These are phyloP conservation scores for Columba livia DNA, from an alignment of 2,113 vertebrate genomes.

Conservation along the genomic window DNA sequence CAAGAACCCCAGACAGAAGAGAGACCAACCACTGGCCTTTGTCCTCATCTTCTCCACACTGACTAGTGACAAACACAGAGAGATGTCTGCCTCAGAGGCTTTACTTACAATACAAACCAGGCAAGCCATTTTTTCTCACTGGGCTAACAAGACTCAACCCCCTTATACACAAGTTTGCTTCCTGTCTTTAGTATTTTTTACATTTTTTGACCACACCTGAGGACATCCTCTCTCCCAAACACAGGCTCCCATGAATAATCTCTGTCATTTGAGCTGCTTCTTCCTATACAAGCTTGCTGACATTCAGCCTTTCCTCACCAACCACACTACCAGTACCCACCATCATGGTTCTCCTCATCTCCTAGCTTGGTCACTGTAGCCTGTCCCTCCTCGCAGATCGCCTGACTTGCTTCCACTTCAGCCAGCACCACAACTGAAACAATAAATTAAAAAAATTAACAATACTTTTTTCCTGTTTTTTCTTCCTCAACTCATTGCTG, in stretches of 20 bases:
- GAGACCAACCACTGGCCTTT: background rate
- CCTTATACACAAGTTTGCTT: background rate
- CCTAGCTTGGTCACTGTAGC: fast-evolving
- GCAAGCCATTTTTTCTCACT: background rate
- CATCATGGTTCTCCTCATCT: background rate
- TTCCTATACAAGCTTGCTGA: background rate
- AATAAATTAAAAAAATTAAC: background rate
- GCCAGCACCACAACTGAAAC: background rate
- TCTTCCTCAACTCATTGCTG: background rate
- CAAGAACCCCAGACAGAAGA: background rate
- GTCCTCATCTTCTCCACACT: background rate
- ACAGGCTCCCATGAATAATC: background rate
- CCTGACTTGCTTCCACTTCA: background rate
- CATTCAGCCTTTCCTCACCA: background rate
- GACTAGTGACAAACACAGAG: fast-evolving
- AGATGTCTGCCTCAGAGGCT: background rate
- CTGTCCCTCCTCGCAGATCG: background rate
- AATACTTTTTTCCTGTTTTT: background rate
- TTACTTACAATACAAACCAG: background rate
- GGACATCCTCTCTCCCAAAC: background rate
- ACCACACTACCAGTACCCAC: background rate
- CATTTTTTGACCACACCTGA: background rate
- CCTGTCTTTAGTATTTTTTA: background rate
- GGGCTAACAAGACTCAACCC: background rate
- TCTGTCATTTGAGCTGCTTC: background rate